A percentile compares a stretch with the other conserved stretches of the same genome.
phyloP scores from a whole-genome alignment of 2,888 invertebrate species.

The Sphinx pinastri region DNA sequence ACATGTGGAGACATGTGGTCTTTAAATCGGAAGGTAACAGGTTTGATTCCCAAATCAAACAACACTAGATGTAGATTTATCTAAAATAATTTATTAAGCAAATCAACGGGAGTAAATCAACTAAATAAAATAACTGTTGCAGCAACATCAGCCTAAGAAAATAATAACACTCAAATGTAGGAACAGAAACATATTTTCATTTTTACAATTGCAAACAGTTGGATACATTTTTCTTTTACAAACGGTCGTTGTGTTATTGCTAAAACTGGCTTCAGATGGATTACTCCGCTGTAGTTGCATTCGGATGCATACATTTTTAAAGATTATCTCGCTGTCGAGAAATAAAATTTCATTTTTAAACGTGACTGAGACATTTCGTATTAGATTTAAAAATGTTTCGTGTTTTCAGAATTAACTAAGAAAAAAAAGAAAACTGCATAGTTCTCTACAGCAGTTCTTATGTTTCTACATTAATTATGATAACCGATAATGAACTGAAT shows the following conservation, averaged over 20 bases:
- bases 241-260: neutral
- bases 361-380: neutral
- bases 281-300: neutral
- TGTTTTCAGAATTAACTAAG: neutral
- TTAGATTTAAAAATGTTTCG: neutral
- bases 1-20: too few species aligned
- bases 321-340: neutral
- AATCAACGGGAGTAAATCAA: too few species aligned
- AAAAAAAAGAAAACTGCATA: neutral
- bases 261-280: slow-evolving; percentile 10
- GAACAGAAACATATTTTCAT: neutral
- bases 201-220: neutral
- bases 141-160: too few species aligned
- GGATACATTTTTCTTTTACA: neutral
- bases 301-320: neutral
- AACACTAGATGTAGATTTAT: too few species aligned
- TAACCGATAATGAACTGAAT: too few species aligned
- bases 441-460: too few species aligned
- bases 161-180: neutral
- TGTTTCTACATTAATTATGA: too few species aligned
- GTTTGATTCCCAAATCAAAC: too few species aligned
- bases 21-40: too few species aligned
- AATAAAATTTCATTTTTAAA: slow-evolving; percentile 8
- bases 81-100: too few species aligned
- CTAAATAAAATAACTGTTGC: too few species aligned